phyloP scores from a whole-genome alignment of 2,113 vertebrate genomes.

The Lophius piscatorius region DNA sequence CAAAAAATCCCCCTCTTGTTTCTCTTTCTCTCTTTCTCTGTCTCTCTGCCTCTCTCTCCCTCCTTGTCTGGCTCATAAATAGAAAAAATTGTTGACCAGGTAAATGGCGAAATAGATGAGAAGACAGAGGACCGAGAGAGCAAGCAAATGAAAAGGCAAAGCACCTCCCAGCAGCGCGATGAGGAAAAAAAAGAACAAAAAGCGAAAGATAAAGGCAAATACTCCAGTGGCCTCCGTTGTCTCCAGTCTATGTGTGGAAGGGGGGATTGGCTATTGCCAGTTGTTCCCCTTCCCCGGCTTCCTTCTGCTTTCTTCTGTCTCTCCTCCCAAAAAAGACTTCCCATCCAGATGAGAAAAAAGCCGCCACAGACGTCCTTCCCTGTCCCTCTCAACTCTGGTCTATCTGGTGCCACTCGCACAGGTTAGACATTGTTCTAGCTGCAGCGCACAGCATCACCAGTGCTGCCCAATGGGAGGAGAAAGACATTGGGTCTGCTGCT shows the following conservation, averaged over 20 bases:
- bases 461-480: conserved; percentile 55
- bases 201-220: conserved; percentile 82
- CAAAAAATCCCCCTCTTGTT: conserved; percentile 63
- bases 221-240: conserved; percentile 81
- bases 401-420: conserved; percentile 68
- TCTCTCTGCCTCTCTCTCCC: conserved; percentile 48
- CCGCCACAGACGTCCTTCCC: conserved; percentile 60
- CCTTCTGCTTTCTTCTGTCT: conserved; percentile 76
- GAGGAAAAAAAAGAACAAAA: conserved; percentile 83
- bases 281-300: conserved; percentile 74
- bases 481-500: conserved; percentile 68
- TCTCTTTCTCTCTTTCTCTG: conserved; percentile 52
- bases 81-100: conserved; percentile 82
- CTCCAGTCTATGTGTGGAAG: conserved; percentile 70
- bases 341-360: conserved; percentile 77
- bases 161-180: conserved; percentile 82
- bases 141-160: conserved; percentile 78
- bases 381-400: conserved; percentile 62
- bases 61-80: conserved; percentile 77
- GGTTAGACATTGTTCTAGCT: conserved; percentile 77
- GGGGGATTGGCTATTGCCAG: conserved; percentile 74
- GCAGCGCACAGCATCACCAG: conserved; percentile 53
- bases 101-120: conserved; percentile 83
- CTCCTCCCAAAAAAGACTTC: conserved; percentile 75
- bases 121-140: conserved; percentile 80